Percentiles rank a stretch among this genome's conserved stretches.
Conservation (phyloP, 2,797 vertebrate genomes). For the Rhinatrema bivittatum region DNA sequence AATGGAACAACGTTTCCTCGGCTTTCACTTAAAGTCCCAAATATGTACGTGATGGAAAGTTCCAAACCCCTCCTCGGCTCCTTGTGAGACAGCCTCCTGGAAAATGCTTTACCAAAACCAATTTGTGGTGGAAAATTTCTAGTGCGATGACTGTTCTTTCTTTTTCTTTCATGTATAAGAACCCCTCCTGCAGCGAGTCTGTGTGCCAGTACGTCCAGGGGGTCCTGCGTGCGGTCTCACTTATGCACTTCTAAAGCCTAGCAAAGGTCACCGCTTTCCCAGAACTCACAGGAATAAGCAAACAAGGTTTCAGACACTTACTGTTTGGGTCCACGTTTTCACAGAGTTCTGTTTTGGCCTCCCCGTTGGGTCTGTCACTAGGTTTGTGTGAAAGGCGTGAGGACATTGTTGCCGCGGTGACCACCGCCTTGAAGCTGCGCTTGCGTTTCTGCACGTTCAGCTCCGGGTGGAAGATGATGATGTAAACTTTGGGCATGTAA, state of each 20-base stretch:
- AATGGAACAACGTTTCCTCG: too few relatives aligned
- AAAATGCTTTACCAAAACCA: too few relatives aligned
- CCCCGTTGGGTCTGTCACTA: constrained; percentile 91
- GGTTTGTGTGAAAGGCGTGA: constrained; percentile 90
- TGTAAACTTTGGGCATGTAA: constrained; percentile 98
- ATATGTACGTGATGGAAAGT: too few relatives aligned
- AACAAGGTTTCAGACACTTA: constrained; percentile 49
- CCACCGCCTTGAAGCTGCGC: constrained; percentile 96
- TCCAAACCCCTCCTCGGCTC: too few relatives aligned
- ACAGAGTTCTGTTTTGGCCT: constrained; percentile 94
- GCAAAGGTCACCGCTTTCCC: fast-evolving
- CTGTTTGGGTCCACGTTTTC: constrained; percentile 85
- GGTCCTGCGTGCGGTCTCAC: not conserved
- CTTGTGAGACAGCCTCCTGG: too few relatives aligned
- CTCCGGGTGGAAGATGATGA: constrained; percentile 98
- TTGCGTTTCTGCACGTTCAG: constrained; percentile 96
- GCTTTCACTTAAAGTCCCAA: too few relatives aligned
- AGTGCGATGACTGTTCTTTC: not conserved
- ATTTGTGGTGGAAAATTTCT: too few relatives aligned
- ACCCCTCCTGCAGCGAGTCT: not conserved
- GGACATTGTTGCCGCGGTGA: constrained; percentile 96
- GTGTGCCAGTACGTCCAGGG: not conserved
- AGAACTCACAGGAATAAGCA: not conserved
- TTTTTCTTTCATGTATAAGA: not conserved
- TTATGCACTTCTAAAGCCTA: not conserved